Base-by-base conservation (phyloP, 2,888 invertebrate species). In the Heliconius cydno region DNA sequence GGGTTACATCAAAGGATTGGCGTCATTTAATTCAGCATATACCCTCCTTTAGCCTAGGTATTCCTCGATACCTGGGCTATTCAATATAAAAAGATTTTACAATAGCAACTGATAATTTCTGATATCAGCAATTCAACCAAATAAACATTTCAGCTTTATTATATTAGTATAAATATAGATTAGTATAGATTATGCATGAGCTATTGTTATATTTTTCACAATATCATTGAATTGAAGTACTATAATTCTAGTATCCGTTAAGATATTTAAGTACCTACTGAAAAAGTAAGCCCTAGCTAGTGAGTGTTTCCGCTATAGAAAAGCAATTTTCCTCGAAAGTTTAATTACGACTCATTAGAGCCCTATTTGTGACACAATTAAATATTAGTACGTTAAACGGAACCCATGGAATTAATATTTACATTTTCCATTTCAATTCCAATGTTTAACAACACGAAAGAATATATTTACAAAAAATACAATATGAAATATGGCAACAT, bases 321-420 rank as follows among this genome's bases (percentile, higher is more conserved):
- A 38, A 60, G 60, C 34, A 34, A 73, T 73, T 73, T 60, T 34
- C 60, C 9, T 38, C n/a, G 57, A 60, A 60, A 30, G 13, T 34
- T n/a, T 73, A 70, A 70, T 70, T 70, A 70, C 70, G n/a, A 38
- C 38, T 60, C 34, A 73, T 73, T 73, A 60, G 73, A 73, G 34
- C 34, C 38, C 60, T 73, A 38, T 57, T 38, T 60, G 34, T 60
- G 60, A 60, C 60, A 34, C n/a, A 73, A 73, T 73, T 73, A 57
- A 60, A 73, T 73, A 60, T 73, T 70, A 25, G 15, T 15, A 70
- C 70, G 25, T 41, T 57, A 60, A 73, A 34, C 34, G n/a, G 25
- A 60, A 60, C 60, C 15, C 25, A 57, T 60, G 15, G 38, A 34
- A 73, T 60, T 73, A 25, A 34, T 72, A 46, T 72, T 72, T 30